Evolutionary conservation across 2,888 invertebrate species (phyloP).

Genomic region (Hyles lineata): DNA sequence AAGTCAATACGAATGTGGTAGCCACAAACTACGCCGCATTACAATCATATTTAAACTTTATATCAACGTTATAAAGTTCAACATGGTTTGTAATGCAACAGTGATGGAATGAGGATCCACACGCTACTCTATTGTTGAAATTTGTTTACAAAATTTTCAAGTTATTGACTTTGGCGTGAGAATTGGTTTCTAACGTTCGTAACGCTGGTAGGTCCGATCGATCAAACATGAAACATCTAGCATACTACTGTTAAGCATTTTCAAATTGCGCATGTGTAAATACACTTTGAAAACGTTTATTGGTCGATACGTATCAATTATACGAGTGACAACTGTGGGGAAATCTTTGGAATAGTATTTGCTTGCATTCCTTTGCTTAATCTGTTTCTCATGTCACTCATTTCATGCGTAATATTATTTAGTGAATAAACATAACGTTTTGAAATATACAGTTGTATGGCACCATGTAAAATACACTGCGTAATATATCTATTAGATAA

Average conservation of each 20-base stretch:
- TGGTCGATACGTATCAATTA: constrained; percentile 31
- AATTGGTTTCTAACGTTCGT: constrained; percentile 79
- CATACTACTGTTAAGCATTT: constrained; percentile 75
- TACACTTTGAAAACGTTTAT: constrained; percentile 41
- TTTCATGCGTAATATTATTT: no score
- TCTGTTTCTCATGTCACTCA: not conserved
- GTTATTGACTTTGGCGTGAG: constrained; percentile 83
- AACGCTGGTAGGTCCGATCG: constrained; percentile 78
- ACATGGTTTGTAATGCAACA: constrained; percentile 42
- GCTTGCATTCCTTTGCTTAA: not conserved
- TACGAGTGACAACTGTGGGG: constrained; percentile 12
- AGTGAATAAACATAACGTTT: no score
- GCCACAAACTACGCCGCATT: constrained; percentile 63
- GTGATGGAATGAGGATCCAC: constrained; percentile 69
- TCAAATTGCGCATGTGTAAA: constrained; percentile 45
- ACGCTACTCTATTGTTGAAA: constrained; percentile 71
- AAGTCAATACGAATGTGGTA: constrained; percentile 75
- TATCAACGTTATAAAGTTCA: constrained; percentile 40
- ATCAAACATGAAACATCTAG: constrained; percentile 73
- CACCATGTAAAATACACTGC: no score
- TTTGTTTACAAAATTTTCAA: constrained; percentile 78
- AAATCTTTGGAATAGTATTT: constrained; percentile 29
- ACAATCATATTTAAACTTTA: constrained; percentile 40
- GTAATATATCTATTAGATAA: no score
- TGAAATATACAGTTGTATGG: no score